Evolutionary conservation across 2,113 vertebrate genomes (phyloP).

Genomic region (Solea senegalensis): DNA sequence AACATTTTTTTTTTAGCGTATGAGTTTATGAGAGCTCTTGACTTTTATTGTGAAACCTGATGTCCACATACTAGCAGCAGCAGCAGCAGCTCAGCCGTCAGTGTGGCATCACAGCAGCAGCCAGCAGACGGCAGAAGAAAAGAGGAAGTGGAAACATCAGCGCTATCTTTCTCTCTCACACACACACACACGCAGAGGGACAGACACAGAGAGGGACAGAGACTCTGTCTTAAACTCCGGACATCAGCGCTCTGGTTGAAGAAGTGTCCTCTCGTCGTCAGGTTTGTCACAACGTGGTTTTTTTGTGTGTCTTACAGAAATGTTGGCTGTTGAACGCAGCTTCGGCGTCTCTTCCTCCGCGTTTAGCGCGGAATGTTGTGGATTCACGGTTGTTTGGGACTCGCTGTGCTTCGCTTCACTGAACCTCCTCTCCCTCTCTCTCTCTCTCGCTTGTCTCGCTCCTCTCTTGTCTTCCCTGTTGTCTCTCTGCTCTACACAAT

Average conservation of each 20-base stretch:
- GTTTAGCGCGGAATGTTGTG: neutral
- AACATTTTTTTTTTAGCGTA: too few relatives aligned
- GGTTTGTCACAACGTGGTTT: slow-evolving; percentile 69
- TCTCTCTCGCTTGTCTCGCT: too few relatives aligned
- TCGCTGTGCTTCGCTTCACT: neutral
- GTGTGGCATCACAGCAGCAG: slow-evolving; percentile 57
- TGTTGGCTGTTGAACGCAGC: neutral
- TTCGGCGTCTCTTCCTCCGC: slow-evolving; percentile 9
- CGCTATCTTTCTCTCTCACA: slow-evolving; percentile 46
- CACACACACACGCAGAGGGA: neutral
- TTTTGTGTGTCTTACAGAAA: neutral
- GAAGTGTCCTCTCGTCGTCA: slow-evolving; percentile 70
- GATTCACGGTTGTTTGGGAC: neutral
- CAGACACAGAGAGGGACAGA: slow-evolving; percentile 28
- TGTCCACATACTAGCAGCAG: too few relatives aligned
- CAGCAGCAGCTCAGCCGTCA: too few relatives aligned
- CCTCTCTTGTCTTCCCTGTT: too few relatives aligned
- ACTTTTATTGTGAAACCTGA: too few relatives aligned
- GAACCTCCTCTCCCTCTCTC: neutral
- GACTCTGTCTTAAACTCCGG: slow-evolving; percentile 47
- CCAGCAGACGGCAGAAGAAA: slow-evolving; percentile 78
- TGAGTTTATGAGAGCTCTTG: too few relatives aligned
- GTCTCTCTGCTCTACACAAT: neutral
- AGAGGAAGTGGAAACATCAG: slow-evolving; percentile 84
- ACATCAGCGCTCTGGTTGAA: slow-evolving; percentile 64